phyloP scores from a whole-genome alignment of 2,113 vertebrate genomes.

The Corydoras maculifer region DNA sequence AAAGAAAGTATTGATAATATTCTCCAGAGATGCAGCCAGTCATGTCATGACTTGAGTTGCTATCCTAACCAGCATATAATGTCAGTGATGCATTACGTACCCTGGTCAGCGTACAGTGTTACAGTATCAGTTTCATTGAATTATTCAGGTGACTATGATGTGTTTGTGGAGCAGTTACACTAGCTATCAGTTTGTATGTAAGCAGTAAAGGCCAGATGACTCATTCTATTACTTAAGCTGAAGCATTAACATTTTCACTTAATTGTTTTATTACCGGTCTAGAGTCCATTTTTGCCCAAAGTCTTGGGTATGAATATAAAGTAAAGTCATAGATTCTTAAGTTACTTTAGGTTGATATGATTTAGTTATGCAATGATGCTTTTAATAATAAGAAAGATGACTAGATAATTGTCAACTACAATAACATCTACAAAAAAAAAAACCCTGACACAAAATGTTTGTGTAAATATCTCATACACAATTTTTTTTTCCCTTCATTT shows the following conservation, averaged over 20 bases:
- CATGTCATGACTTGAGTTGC: neutral
- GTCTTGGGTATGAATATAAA: neutral
- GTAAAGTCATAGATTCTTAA: too few relatives aligned
- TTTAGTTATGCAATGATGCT: too few relatives aligned
- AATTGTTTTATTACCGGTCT: neutral
- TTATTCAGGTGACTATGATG: conserved; percentile 36
- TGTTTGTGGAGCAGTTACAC: conserved; percentile 6
- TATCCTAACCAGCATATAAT: neutral
- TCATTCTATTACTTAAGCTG: neutral
- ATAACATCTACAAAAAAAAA: too few relatives aligned
- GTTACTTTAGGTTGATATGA: too few relatives aligned
- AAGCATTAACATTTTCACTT: neutral
- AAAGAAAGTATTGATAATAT: neutral
- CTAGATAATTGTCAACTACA: too few relatives aligned
- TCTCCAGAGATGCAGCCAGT: neutral
- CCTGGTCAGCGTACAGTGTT: conserved; percentile 20
- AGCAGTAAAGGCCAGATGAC: neutral
- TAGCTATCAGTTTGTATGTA: neutral
- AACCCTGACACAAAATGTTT: too few relatives aligned
- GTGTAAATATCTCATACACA: too few relatives aligned
- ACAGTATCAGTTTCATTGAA: conserved; percentile 36
- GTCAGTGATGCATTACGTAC: conserved; percentile 6
- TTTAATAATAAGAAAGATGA: too few relatives aligned
- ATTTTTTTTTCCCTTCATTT: too few relatives aligned
- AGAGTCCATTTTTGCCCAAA: neutral